Evolutionary conservation across 2,797 vertebrate species (phyloP).

Genomic region (Sebastes miniatus): DNA sequence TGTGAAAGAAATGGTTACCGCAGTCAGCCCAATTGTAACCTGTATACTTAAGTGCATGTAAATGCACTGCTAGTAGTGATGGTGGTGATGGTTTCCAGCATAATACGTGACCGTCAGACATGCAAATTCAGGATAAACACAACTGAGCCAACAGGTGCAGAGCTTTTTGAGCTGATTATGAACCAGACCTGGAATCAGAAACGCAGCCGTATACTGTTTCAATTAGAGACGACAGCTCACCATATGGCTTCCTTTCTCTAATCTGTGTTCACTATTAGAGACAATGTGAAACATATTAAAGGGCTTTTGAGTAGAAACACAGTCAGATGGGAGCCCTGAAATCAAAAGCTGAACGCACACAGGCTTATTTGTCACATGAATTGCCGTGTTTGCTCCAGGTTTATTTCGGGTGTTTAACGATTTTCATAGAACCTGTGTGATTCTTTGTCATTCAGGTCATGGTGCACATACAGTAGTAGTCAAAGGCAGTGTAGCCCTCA

Average conservation of each 20-base stretch:
- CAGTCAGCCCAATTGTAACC: too few species aligned
- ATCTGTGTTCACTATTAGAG: constrained; percentile 23
- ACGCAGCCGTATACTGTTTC: not conserved
- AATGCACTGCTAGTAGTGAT: not conserved
- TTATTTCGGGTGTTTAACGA: not conserved
- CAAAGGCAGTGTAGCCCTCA: not conserved
- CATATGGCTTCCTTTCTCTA: constrained; percentile 30
- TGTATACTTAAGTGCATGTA: too few species aligned
- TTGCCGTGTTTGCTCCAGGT: not conserved
- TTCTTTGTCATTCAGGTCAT: not conserved
- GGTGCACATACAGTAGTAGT: too few species aligned
- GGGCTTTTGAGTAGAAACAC: not conserved
- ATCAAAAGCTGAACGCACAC: not conserved
- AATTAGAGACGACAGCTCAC: constrained; percentile 18
- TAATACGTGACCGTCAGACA: not conserved
- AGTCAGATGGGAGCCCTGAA: not conserved
- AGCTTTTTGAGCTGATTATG: constrained; percentile 35
- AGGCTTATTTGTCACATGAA: not conserved
- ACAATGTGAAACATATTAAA: constrained; percentile 2
- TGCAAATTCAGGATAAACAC: constrained; percentile 17
- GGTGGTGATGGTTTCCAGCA: not conserved
- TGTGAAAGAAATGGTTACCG: too few species aligned
- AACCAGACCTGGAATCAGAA: constrained; percentile 30
- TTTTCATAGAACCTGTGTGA: not conserved
- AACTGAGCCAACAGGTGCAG: constrained; percentile 41